A percentile compares a stretch with the other conserved stretches of the same genome.
Evolutionary conservation across 2,113 vertebrate species (phyloP).

Genomic region (Numida meleagris): DNA sequence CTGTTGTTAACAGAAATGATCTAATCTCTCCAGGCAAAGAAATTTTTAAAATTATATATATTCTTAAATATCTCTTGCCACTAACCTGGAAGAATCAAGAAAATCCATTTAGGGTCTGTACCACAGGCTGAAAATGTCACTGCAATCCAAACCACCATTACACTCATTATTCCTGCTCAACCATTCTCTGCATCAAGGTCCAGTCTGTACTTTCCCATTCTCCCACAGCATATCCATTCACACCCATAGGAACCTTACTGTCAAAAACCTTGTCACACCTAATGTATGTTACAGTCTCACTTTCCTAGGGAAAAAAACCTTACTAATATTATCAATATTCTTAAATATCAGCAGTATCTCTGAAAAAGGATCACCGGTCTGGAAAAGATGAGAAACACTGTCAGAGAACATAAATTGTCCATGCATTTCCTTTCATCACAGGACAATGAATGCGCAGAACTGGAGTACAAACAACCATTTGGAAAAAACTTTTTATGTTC

Average conservation of each 20-base stretch:
- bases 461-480: not conserved
- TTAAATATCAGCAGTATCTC: not conserved
- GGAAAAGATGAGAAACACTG: not conserved
- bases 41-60: not conserved
- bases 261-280: accelerated
- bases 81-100: not conserved
- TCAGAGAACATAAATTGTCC: not conserved
- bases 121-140: not conserved
- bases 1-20: not conserved
- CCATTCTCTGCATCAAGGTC: accelerated
- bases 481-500: not conserved
- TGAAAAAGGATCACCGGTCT: not conserved
- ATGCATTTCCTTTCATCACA: not conserved
- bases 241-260: accelerated
- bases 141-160: not conserved
- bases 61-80: not conserved
- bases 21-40: not conserved
- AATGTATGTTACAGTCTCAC: not conserved
- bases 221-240: not conserved
- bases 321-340: not conserved
- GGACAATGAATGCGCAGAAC: not conserved
- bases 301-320: not conserved
- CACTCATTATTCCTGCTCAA: not conserved
- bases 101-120: not conserved
- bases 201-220: not conserved